Percentiles rank a stretch among this genome's conserved stretches.
phyloP scores from a whole-genome alignment of 2,888 invertebrate genomes.

The Neria commutata region DNA sequence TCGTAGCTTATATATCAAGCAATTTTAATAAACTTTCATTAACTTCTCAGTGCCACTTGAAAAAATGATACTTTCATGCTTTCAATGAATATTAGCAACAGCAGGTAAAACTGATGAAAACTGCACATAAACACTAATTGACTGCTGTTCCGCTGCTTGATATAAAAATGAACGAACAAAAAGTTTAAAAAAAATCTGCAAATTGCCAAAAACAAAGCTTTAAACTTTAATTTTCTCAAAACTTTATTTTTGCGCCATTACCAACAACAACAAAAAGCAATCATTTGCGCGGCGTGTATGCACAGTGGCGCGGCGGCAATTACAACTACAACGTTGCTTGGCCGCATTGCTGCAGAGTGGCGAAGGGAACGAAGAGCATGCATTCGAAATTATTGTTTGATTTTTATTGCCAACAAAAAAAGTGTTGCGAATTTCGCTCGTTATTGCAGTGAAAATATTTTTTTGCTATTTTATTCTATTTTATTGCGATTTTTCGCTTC shows the following conservation, averaged over 20 bases:
- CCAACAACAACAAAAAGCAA: neutral
- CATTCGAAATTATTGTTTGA: neutral
- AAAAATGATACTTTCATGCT: too few species aligned
- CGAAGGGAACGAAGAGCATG: neutral
- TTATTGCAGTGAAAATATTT: neutral
- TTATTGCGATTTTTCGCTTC: neutral
- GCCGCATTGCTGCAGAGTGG: neutral
- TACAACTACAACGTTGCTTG: neutral
- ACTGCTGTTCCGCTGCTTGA: too few species aligned
- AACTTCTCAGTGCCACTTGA: too few species aligned
- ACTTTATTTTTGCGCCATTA: neutral
- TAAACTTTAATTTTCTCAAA: neutral
- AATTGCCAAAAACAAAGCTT: neutral
- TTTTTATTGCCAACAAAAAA: conserved; percentile 1
- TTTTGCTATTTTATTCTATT: neutral
- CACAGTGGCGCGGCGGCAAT: neutral
- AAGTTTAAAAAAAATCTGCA: too few species aligned
- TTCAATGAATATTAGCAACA: too few species aligned
- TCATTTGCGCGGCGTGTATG: neutral
- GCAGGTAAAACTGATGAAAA: too few species aligned
- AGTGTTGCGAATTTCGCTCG: neutral
- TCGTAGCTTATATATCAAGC: too few species aligned
- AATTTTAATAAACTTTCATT: too few species aligned
- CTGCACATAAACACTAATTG: too few species aligned
- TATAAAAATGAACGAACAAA: too few species aligned